These are phyloP conservation scores for Phyllotis vaccarum DNA, from an alignment of 2,797 vertebrate species.

Conservation along the genomic window DNA sequence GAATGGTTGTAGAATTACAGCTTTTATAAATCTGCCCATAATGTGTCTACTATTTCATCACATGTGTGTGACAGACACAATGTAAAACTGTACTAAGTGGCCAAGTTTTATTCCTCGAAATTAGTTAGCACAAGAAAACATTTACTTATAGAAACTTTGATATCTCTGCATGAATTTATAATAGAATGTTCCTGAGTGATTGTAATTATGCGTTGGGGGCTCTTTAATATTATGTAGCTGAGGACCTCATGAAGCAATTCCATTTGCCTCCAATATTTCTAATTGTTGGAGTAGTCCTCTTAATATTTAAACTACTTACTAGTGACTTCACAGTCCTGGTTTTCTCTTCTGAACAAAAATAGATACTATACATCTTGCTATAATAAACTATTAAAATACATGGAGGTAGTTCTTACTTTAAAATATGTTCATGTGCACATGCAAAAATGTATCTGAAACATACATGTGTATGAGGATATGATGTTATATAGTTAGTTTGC, in stretches of 20 bases:
- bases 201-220: not conserved
- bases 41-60: not conserved
- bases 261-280: not conserved
- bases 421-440: not conserved
- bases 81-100: not conserved
- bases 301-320: not conserved
- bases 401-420: not conserved
- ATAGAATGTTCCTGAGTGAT: not conserved
- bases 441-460: not conserved
- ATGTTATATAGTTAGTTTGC: too few species aligned
- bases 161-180: not conserved
- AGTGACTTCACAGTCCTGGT: not conserved
- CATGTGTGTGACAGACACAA: not conserved
- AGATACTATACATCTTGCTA: not conserved
- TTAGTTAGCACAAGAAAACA: not conserved
- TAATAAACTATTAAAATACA: slow-evolving; percentile 16
- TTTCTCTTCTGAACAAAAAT: slow-evolving; percentile 25
- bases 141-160: not conserved
- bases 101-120: not conserved
- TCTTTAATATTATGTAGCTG: not conserved
- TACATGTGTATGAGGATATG: not conserved
- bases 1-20: not conserved
- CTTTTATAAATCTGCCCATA: slow-evolving; percentile 10
- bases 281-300: not conserved
- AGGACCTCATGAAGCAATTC: not conserved